phyloP scores from a whole-genome alignment of 2,797 vertebrate species.

The Rhinatrema bivittatum region DNA sequence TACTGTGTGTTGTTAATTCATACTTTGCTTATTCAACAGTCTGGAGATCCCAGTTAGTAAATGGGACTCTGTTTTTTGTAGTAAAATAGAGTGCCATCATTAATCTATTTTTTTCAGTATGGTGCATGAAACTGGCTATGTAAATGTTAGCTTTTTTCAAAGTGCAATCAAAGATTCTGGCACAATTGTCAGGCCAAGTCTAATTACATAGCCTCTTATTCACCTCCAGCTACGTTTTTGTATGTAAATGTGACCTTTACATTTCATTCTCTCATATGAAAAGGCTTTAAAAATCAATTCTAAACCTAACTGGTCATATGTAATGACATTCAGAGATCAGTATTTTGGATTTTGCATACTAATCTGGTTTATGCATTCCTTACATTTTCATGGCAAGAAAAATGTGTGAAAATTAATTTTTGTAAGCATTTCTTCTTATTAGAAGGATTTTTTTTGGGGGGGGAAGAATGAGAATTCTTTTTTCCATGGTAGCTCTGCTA shows the following conservation, averaged over 20 bases:
- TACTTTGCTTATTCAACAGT: too few species aligned
- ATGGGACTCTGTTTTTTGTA: too few species aligned
- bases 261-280: slow-evolving; percentile 17
- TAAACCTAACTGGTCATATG: slow-evolving; percentile 2
- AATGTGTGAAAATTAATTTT: background rate
- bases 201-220: slow-evolving; percentile 8
- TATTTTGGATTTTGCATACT: background rate
- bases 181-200: background rate
- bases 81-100: too few species aligned
- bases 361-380: background rate
- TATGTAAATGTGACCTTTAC: slow-evolving; percentile 14
- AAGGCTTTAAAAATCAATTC: slow-evolving; percentile 15
- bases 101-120: too few species aligned
- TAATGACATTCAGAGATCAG: slow-evolving; percentile 4
- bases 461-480: too few species aligned
- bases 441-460: background rate
- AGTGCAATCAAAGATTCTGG: slow-evolving; percentile 16
- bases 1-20: too few species aligned
- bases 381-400: background rate
- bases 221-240: background rate
- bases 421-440: background rate
- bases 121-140: too few species aligned
- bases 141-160: slow-evolving; percentile 16
- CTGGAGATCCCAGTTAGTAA: too few species aligned
- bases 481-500: background rate